These are phyloP conservation scores for Sebastes nivosus DNA, from an alignment of 2,797 vertebrate species.

Conservation along the genomic window DNA sequence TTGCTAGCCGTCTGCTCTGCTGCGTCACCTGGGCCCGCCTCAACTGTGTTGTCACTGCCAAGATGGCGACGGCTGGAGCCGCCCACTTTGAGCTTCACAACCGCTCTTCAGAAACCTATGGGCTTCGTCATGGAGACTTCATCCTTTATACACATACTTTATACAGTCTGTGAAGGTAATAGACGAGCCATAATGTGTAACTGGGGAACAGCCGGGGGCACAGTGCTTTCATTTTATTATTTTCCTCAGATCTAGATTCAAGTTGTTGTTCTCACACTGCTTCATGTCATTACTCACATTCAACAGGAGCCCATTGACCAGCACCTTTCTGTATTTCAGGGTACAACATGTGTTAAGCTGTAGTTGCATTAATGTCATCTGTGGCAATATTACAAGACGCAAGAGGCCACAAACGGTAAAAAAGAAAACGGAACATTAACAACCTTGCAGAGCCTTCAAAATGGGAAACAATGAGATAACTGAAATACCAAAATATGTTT, in stretches of 20 bases:
- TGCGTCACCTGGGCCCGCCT: not conserved
- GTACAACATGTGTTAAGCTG: not conserved
- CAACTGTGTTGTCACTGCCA: not conserved
- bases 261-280: not conserved
- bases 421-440: not conserved
- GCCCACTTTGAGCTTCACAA: not conserved
- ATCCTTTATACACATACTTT: not conserved
- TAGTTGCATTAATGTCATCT: not conserved
- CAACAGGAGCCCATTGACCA: not conserved
- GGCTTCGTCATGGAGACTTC: not conserved
- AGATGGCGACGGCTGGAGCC: not conserved
- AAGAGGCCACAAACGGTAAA: not conserved
- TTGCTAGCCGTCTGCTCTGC: not conserved
- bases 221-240: not conserved
- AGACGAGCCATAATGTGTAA: not conserved
- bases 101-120: not conserved
- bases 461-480: not conserved
- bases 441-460: not conserved
- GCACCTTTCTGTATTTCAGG: not conserved
- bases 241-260: not conserved
- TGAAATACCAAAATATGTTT: not conserved
- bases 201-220: accelerated
- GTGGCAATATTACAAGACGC: not conserved
- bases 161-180: not conserved
- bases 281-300: not conserved